Base-by-base conservation (phyloP, 2,888 invertebrate species). In the Phlogophora meticulosa region DNA sequence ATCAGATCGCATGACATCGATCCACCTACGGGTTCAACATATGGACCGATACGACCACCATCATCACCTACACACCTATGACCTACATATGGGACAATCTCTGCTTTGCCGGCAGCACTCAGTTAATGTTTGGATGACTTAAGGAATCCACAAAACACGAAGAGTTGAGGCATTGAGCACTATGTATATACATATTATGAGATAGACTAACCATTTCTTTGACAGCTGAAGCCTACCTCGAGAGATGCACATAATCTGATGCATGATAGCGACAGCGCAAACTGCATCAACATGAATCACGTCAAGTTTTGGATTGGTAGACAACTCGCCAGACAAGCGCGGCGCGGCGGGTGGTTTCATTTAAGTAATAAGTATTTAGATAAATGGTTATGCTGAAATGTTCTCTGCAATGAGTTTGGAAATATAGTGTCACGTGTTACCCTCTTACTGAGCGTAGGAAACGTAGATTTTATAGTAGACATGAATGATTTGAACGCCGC, bases 1-100 rank as follows among this genome's bases (percentile, higher is more conserved):
- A 66, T 52, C 63, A 71, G 60, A 65, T 48, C 60, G 43, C 55
- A 52, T 22, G 51, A 45, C 24, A 42, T n/a, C 34, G 0, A 3
- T 7, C 28, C 22, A 46, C 11, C n/a, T 17, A 4, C 62, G 49
- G 15, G 10, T 20, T 38, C 22, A 20, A 36, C 48, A 40, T n/a
- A 28, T 28, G 32, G 24, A 15, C 0, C 24, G 24, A 24, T 20
- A 40, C 10, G 5, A 24, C 2, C 57, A 20, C 7, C 28, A 40
- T 13, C n/a, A 24, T 38, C 22, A 34, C 10, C 32, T 32, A 7
- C 4, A 59, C 11, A 28, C 4, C n/a, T 24, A 9, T 15, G 17
- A 22, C 5, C 2, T 28, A 28, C 5, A n/a, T 28, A 28, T 22
- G 22, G 11, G 36, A 15, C 32, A 10, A 11, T 17, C 32, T 13